Percentiles rank a stretch among this genome's conserved stretches.
These are phyloP conservation scores for Morelia viridis DNA, from an alignment of 2,797 vertebrate species.

Conservation along the genomic window DNA sequence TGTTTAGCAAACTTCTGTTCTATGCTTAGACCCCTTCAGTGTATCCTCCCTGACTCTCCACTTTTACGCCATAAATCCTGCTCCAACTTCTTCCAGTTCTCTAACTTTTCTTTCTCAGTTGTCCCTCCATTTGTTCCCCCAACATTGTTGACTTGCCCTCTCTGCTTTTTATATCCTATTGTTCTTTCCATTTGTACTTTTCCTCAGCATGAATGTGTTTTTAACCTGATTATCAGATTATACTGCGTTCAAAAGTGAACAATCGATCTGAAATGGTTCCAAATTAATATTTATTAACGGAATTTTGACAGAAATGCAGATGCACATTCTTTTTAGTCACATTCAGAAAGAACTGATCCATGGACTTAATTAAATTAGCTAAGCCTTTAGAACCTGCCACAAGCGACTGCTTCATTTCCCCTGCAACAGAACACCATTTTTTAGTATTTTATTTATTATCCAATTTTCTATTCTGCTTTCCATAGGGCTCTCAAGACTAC, in stretches of 20 bases:
- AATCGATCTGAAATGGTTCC: background rate
- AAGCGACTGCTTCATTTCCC: background rate
- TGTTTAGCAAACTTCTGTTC: background rate
- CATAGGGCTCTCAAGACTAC: background rate
- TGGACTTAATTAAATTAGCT: background rate
- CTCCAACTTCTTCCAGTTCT: background rate
- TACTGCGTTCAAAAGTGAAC: background rate
- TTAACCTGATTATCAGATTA: background rate
- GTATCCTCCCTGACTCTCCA: background rate
- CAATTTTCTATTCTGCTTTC: background rate
- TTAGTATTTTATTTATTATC: background rate
- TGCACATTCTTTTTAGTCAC: background rate
- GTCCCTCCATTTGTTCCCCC: background rate
- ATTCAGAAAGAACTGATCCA: background rate
- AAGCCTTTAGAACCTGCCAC: background rate
- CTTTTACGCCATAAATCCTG: background rate
- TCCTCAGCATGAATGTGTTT: background rate
- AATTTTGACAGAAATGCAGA: background rate
- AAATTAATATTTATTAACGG: background rate
- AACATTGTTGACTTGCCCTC: background rate
- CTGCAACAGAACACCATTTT: background rate
- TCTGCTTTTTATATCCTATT: background rate
- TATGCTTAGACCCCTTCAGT: background rate
- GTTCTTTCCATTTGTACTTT: background rate
- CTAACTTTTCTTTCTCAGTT: background rate